Base-by-base conservation (phyloP, 1,140 invertebrate species). In the Xylocopa sonorina region DNA sequence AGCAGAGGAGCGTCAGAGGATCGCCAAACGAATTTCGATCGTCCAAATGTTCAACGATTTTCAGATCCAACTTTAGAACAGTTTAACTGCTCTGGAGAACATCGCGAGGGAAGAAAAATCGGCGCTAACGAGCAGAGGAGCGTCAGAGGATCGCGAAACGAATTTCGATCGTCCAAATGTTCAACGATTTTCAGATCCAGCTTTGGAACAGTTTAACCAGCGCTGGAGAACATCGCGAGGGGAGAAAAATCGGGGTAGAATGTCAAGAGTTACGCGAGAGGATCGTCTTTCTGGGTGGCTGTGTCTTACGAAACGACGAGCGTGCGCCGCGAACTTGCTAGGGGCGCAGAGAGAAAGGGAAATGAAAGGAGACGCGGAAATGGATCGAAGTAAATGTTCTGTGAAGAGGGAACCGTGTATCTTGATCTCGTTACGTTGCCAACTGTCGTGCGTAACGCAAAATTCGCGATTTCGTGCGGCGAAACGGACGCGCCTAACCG, bases 351-450 rank as follows among this genome's bases (percentile, higher is more conserved):
- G 16, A 38, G 41, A 12, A 27, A 29, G 38, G 41, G 46, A 58
- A 41, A 55, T 27, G 50, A 75, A 53, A 21, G 50, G 32, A 41
- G 75, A 71, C 21, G 43, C 75, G 75, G 75, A 78, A 78, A 78
- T 29, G 75, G 67, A 78, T 78, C 75, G 75, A 60, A 69, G 55
- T 78, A 78, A 78, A 78, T 78, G 75, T 78, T 78, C 75, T 78
- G 75, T 78, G 75, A 78, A 78, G 66, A 71, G 66, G 67, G 75
- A 60, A 71, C 34, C 66, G 75, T 78, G 75, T 78, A 78, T 78
- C 75, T 78, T 78, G 75, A 78, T 78, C 75, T 78, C 66, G 75
- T 78, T 78, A 71, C 55, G 75, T 69, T 71, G 53, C 75, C 66
- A 60, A 78, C 75, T 78, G 75, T 78, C 75, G 53, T 78, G 75